Evolutionary conservation across 2,888 invertebrate species (phyloP), one percentile per base, ranked within the genome.

Genomic region (Idaea aversata): DNA sequence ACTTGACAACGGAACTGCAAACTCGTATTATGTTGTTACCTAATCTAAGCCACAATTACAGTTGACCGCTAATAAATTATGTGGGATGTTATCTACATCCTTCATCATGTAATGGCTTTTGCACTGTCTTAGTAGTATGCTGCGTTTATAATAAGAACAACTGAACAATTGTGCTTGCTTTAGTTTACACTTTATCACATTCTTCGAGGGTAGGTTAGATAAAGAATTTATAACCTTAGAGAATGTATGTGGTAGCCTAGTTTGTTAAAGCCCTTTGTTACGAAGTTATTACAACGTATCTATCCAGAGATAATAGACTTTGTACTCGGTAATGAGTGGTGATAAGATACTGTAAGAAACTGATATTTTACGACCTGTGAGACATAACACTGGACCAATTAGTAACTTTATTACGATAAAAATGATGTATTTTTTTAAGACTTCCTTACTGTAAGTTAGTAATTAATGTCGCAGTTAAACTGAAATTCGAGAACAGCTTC

Each of bases 61-160:
- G 64, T 62, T 70, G 72, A 72, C 70, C 71, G 70, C 72, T 69
- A 70, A 72, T 71, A 72, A 72, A 73, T 72, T 67, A 73, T 70
- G 67, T 71, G 67, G 70, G 72, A 73, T 70, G 71, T 70, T 72
- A 74, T 74, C 74, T 72, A 70, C 74, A 71, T 72, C 73, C 74
- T 71, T 71, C 74, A 69, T 69, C 67, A 68, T 67, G 66, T 68
- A 74, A 72, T 72, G 65, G 67, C 67, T 65, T 64, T 38, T 59
- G 65, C 64, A 64, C 7, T 34, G 10, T 63, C 69, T 61, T 69
- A 70, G 70, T 59, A 25, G 70, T 72, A 25, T 25, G 25, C 25
- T 25, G 25, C 25, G 3, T 25, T 25, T 25, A 25, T 25, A 25
- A 25, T 25, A 25, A 25, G 25, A 25, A 25, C 25, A 25, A 25